phyloP scores from a whole-genome alignment of 2,113 vertebrate genomes.

The Odontesthes bonariensis region DNA sequence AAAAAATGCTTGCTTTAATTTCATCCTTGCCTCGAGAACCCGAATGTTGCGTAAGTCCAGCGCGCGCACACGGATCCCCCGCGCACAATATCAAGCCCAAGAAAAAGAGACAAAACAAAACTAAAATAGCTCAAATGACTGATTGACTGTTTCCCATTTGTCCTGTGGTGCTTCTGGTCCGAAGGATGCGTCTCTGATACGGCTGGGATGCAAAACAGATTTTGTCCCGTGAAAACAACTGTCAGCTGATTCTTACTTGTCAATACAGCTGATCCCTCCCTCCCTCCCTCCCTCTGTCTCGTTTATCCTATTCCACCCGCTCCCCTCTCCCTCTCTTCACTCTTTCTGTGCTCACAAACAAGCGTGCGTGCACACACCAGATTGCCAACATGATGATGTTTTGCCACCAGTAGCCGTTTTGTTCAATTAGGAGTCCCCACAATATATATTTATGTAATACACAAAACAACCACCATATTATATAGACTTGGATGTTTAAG shows the following conservation, averaged over 20 bases:
- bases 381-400: not conserved
- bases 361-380: not conserved
- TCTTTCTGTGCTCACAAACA: not conserved
- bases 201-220: conserved; percentile 1
- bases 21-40: conserved; percentile 62
- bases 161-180: not conserved
- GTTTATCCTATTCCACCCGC: conserved; percentile 18
- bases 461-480: too few relatives aligned
- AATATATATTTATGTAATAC: too few relatives aligned
- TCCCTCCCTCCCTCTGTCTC: conserved; percentile 17
- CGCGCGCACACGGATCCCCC: conserved; percentile 16
- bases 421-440: too few relatives aligned
- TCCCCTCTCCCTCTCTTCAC: conserved; percentile 41
- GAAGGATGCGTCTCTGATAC: not conserved
- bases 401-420: too few relatives aligned
- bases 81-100: conserved; percentile 19
- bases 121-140: not conserved
- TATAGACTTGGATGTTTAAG: too few relatives aligned
- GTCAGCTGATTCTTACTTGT: conserved; percentile 36
- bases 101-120: not conserved
- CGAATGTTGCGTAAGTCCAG: conserved; percentile 74
- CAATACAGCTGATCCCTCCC: conserved; percentile 38
- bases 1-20: conserved; percentile 80
- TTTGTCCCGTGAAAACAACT: conserved; percentile 31
- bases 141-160: not conserved